Base-by-base conservation (phyloP, 2,113 vertebrate genomes). In the Actenoides hombroni region DNA sequence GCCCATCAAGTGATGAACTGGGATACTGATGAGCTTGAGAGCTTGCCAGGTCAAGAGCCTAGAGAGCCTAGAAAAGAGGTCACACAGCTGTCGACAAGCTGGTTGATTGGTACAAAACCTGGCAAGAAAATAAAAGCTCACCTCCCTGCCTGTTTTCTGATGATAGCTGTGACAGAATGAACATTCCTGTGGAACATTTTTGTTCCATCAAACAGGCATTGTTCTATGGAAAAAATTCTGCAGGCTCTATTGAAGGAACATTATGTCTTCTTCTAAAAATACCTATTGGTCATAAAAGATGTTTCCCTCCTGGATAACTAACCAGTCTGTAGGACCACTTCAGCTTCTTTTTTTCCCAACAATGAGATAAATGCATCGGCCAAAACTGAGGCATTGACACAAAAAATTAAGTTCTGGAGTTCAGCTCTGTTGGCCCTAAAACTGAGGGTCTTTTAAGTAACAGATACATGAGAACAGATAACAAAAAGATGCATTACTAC, bases 231-330 rank as follows among this genome's bases (percentile, higher is more conserved):
- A 95, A 94, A 96, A 94, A 57, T 10, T 78, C 61, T 92, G 53
- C 77, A 86, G 81, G 39, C 44, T 86, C 68, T 91, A 61, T 11
- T 88, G 73, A 93, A 94, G 77, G 92, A 96, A 94, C 94, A 94
- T 88, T 94, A 83, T 92, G 94, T 93, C 83, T 95, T 90, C 79
- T 83, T 94, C 95, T 96, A 96, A 96, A 96, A 95, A 95, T 93
- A 94, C 57, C 44, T 82, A 19, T 37, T 92, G 73, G 69, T 86
- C 76, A 49, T 86, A 86, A 78, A 92, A 90, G 88, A 88, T 51
- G 53, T 89, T 77, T 83, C 49, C 46, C 49, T 94, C 40, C 90
- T 82, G 86, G 49, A 84, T 78, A 91, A 60, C 35, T 35, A 92
- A 53, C 46, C 31, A 78, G 69, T 83, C 57, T 89, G 68, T 46